Percentiles rank a stretch among this genome's conserved stretches.
These are phyloP conservation scores for Synergus japonicus DNA, from an alignment of 2,888 invertebrate species.

Conservation along the genomic window DNA sequence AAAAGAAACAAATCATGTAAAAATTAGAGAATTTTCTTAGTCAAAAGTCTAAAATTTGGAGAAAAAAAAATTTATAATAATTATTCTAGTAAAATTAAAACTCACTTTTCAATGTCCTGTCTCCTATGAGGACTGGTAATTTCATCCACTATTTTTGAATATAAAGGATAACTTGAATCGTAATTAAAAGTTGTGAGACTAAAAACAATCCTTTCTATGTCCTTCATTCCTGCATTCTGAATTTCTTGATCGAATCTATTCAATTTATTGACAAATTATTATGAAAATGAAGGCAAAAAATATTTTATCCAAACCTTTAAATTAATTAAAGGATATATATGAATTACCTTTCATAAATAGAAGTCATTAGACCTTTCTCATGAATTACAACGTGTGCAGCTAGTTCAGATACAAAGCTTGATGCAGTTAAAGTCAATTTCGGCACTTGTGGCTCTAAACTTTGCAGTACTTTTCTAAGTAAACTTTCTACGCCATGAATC, in stretches of 20 bases:
- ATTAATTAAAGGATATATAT: not conserved
- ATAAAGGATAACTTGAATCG: slow-evolving; percentile 78
- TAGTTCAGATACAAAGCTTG: not conserved
- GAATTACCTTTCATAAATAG: slow-evolving; percentile 77
- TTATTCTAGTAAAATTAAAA: slow-evolving; percentile 2
- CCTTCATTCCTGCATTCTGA: slow-evolving; percentile 82
- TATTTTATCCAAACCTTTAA: not conserved
- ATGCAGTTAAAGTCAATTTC: not conserved
- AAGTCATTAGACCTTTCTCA: not conserved
- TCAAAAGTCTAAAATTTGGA: no score
- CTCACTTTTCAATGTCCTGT: slow-evolving; percentile 79
- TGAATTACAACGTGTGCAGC: not conserved
- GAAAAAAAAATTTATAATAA: no score
- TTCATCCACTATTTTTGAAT: slow-evolving; percentile 76
- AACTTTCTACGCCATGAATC: not conserved
- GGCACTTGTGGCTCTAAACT: not conserved
- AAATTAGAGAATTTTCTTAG: no score
- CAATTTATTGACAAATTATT: not conserved
- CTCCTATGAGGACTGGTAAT: slow-evolving; percentile 79
- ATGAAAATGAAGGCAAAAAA: not conserved
- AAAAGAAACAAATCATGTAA: not conserved
- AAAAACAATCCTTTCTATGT: slow-evolving; percentile 85
- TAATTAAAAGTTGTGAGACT: slow-evolving; percentile 82
- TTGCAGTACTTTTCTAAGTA: not conserved
- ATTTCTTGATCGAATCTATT: slow-evolving; percentile 78